Percentiles rank a stretch among this genome's conserved stretches.
Evolutionary conservation across 2,888 invertebrate species (phyloP).

Genomic region (Ochlodes sylvanus): DNA sequence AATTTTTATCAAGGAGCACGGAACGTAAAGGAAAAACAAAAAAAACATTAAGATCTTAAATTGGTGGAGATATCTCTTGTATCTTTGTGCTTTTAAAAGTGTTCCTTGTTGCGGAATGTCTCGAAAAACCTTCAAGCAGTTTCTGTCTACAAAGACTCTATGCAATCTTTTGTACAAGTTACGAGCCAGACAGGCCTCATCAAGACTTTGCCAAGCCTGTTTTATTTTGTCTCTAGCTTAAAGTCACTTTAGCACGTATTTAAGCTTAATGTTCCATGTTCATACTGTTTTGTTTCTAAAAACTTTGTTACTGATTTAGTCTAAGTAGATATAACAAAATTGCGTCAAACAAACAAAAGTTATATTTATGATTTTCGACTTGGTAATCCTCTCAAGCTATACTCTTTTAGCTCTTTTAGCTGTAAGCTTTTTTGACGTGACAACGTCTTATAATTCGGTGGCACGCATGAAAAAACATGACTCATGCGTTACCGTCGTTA

Average conservation of each 20-base stretch:
- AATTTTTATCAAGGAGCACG: too few species aligned
- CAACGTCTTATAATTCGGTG: too few species aligned
- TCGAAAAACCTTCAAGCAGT: slow-evolving; percentile 22
- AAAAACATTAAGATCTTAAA: slow-evolving; percentile 7
- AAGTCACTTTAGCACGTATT: slow-evolving; percentile 34
- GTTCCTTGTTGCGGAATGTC: slow-evolving; percentile 23
- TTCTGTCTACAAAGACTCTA: slow-evolving; percentile 23
- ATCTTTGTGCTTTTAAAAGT: slow-evolving; percentile 14
- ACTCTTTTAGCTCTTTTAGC: too few species aligned
- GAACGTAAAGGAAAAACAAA: background rate
- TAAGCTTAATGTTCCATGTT: slow-evolving; percentile 13
- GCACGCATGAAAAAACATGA: too few species aligned
- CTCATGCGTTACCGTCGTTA: too few species aligned
- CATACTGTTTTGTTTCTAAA: slow-evolving; percentile 3
- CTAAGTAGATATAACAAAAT: too few species aligned
- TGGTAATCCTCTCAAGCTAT: too few species aligned
- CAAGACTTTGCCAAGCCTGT: slow-evolving; percentile 26
- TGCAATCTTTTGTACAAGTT: slow-evolving; percentile 31
- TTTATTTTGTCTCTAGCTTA: slow-evolving; percentile 32
- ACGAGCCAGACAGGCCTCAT: slow-evolving; percentile 32
- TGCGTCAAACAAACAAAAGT: too few species aligned
- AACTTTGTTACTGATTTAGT: too few species aligned
- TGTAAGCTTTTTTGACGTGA: too few species aligned
- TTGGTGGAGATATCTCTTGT: slow-evolving; percentile 10
- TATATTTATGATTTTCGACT: too few species aligned